Conservation (phyloP, 1,140 invertebrate species). For the Parasteatoda tepidariorum region DNA sequence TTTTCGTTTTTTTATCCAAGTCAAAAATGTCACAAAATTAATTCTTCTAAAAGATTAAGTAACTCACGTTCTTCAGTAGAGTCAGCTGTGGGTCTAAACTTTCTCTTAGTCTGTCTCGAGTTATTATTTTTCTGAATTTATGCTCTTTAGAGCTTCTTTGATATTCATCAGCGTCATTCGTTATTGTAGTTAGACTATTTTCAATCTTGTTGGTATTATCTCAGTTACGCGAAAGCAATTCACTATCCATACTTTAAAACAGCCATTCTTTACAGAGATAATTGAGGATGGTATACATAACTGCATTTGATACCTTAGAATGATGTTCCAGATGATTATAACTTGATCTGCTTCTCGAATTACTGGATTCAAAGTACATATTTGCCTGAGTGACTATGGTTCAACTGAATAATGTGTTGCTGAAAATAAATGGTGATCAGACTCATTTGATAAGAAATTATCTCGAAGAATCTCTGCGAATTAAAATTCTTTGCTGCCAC, state of each 20-base stretch:
- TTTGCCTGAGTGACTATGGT: background rate
- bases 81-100: background rate
- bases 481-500: background rate
- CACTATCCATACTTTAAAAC: no score
- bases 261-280: no score
- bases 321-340: background rate
- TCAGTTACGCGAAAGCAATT: no score
- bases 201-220: background rate
- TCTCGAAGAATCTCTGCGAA: no score
- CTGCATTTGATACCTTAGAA: background rate
- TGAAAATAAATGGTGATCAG: background rate
- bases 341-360: background rate
- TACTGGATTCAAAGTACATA: background rate
- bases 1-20: background rate
- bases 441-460: background rate
- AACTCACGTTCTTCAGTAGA: background rate
- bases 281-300: background rate
- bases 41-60: background rate
- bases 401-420: background rate
- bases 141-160: no score
- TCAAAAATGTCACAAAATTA: background rate
- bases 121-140: background rate
- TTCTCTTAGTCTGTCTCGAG: background rate
- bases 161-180: no score
- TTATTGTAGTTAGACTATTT: no score